Base-by-base conservation (phyloP, 2,888 invertebrate genomes). In the Pimpla rufipes region DNA sequence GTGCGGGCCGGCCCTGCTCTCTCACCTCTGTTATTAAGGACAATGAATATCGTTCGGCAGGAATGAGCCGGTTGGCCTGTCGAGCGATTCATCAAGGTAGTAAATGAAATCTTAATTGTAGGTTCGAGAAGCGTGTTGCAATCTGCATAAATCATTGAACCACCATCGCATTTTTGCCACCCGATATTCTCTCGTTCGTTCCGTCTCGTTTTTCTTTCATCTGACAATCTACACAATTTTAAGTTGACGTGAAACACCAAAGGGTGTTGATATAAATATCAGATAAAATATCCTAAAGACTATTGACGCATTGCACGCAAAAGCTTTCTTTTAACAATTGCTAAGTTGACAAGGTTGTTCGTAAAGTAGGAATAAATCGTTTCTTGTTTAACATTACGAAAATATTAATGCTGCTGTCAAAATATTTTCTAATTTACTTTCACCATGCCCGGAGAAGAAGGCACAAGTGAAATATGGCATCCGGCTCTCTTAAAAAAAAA, bases 41-140 rank as follows among this genome's bases (percentile, higher is more conserved):
- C 87, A 88, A 89, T 85, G 88, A 89, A 87, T 89, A 89, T 88
- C 87, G 85, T 85, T 87, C 87, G 86, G 85, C 82, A 81, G 79
- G 47, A 76, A 83, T 64, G 67, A 68, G 77, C 82, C 47, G 64
- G 73, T 57, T 52, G 29, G 47, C 57, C 75, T 71, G 70, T 64
- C 68, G 84, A 68, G 77, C 88, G 77, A 88, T 88, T 87, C 87
- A 87, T 89, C 87, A 87, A 68, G 70, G 79, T 86, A 85, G 83
- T 85, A 87, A 89, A 89, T 90, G 88, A 91, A 90, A 90, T 91
- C 87, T 91, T 91, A 91, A 90, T 90, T 91, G 87, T 86, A 87
- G 86, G 82, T 83, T 85, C 83, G 77, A 82, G 83, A 80, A 85
- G 86, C 89, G 81, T 77, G 75, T 74, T 71, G 84, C 88, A 89